These are phyloP conservation scores for Rhingia rostrata DNA, from an alignment of 2,888 invertebrate genomes.

Conservation along the genomic window DNA sequence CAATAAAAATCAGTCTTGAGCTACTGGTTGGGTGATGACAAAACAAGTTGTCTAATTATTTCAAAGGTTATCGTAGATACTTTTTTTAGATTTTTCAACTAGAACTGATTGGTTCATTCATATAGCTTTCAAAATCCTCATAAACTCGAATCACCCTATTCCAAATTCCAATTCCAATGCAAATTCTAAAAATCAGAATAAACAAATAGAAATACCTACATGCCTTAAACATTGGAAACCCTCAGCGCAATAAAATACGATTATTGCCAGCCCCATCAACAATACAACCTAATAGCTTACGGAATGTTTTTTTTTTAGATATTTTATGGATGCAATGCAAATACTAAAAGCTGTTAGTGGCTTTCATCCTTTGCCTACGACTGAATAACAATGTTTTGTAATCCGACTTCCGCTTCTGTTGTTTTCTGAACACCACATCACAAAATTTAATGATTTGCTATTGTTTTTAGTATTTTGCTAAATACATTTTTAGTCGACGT, in stretches of 20 bases:
- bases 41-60: too few species aligned
- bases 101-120: too few species aligned
- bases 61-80: too few species aligned
- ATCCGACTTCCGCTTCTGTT: background rate
- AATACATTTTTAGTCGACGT: background rate
- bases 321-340: background rate
- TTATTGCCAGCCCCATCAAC: background rate
- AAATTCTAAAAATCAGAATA: too few species aligned
- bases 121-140: too few species aligned
- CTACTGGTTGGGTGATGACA: too few species aligned
- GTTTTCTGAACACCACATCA: background rate
- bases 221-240: background rate
- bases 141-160: background rate
- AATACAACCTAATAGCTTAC: background rate
- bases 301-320: background rate
- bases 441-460: conserved; percentile 12
- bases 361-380: conserved; percentile 5
- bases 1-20: too few species aligned
- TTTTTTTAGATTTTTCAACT: too few species aligned
- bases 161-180: background rate
- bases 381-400: conserved; percentile 23
- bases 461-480: background rate
- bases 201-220: background rate
- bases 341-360: conserved; percentile 15
- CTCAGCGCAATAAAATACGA: background rate